Percentiles rank a stretch among this genome's conserved stretches.
Conservation (phyloP, 2,888 invertebrate species). For the Carterocephalus palaemon region DNA sequence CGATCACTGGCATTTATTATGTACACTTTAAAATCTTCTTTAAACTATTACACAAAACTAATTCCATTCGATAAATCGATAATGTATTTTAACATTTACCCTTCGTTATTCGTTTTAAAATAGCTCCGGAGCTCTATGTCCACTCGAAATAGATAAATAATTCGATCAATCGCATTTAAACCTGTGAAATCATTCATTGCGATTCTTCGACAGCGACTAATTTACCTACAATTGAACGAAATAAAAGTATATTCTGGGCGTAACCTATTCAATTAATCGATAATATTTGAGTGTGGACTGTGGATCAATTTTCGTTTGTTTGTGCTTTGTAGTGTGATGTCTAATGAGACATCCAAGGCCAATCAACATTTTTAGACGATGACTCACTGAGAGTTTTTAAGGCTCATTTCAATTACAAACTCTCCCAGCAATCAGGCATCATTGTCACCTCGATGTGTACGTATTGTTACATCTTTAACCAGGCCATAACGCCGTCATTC, state of each 20-base stretch:
- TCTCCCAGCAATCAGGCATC: constrained; percentile 71
- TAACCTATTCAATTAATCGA: not conserved
- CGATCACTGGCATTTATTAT: constrained; percentile 3
- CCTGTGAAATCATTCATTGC: too few species aligned
- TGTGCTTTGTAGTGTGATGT: constrained; percentile 28
- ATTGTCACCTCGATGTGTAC: constrained; percentile 67
- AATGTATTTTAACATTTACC: too few species aligned
- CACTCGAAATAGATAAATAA: too few species aligned
- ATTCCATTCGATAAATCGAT: too few species aligned
- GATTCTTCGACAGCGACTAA: too few species aligned
- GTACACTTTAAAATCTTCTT: not conserved
- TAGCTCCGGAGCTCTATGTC: too few species aligned
- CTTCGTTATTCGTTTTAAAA: too few species aligned
- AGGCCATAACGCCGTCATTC: constrained; percentile 63
- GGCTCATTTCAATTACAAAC: constrained; percentile 68
- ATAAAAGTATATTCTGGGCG: too few species aligned
- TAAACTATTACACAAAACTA: too few species aligned
- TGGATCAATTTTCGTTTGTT: constrained; percentile 22
- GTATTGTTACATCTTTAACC: constrained; percentile 61
- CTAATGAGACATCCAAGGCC: constrained; percentile 43
- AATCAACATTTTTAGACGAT: constrained; percentile 61
- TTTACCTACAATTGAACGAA: too few species aligned
- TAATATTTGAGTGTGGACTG: constrained; percentile 23
- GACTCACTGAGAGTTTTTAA: constrained; percentile 60
- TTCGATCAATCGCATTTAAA: too few species aligned